phyloP scores from a whole-genome alignment of 92 coral and sea anemone genomes.

The Actinernus sp. region DNA sequence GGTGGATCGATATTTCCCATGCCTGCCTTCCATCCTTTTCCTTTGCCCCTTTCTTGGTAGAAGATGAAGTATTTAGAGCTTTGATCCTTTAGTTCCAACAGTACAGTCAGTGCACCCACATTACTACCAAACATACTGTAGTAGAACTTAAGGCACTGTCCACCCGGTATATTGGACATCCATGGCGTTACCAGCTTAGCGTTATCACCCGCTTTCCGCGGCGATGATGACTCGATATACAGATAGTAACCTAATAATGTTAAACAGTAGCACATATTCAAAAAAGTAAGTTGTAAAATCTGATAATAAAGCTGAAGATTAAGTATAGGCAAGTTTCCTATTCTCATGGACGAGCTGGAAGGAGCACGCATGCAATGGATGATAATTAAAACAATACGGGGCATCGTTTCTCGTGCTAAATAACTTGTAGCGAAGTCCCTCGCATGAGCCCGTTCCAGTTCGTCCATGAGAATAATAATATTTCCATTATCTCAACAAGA shows the following conservation, averaged over 20 bases:
- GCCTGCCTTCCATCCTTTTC: conserved; percentile 71
- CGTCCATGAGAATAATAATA: too few relatives aligned
- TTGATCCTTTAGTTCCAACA: conserved; percentile 29
- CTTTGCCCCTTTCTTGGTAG: conserved; percentile 77
- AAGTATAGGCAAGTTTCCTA: too few relatives aligned
- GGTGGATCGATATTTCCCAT: conserved; percentile 65
- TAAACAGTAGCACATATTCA: not conserved
- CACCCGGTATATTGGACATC: conserved; percentile 40
- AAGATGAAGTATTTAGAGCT: conserved; percentile 48
- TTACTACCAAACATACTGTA: conserved; percentile 86
- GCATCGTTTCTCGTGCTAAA: too few relatives aligned
- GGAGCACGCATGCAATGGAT: too few relatives aligned
- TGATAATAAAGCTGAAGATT: too few relatives aligned
- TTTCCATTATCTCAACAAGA: too few relatives aligned
- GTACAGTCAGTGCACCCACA: conserved; percentile 63
- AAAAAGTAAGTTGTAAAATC: too few relatives aligned
- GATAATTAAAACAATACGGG: too few relatives aligned
- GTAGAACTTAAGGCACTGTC: conserved; percentile 81
- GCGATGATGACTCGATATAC: conserved; percentile 81
- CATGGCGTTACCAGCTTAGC: conserved; percentile 72
- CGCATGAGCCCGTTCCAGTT: too few relatives aligned
- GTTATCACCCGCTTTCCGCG: conserved; percentile 35
- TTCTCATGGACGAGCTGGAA: too few relatives aligned
- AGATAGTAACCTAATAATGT: conserved; percentile 89
- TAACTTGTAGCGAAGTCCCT: too few relatives aligned